These are phyloP conservation scores for Cordilura impudica DNA, from an alignment of 2,888 invertebrate genomes.

Conservation along the genomic window DNA sequence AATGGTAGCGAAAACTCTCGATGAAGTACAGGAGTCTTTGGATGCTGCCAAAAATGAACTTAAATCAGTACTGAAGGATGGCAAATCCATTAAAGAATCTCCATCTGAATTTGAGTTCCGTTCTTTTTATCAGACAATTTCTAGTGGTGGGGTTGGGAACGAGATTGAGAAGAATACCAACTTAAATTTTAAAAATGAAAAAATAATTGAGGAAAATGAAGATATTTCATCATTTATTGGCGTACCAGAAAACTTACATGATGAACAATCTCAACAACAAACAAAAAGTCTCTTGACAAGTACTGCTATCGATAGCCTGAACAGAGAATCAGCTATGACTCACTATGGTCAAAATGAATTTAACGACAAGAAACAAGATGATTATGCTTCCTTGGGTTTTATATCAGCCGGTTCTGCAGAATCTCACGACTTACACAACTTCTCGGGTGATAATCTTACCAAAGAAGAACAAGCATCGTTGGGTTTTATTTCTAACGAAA, in stretches of 20 bases:
- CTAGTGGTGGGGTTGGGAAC: neutral
- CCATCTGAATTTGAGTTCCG: constrained; percentile 87
- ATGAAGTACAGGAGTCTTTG: constrained; percentile 85
- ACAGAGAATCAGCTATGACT: constrained; percentile 69
- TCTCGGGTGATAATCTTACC: constrained; percentile 69
- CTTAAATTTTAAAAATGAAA: neutral
- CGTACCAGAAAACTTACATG: constrained; percentile 67
- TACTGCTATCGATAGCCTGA: constrained; percentile 67
- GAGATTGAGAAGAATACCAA: neutral
- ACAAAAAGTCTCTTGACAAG: constrained; percentile 64
- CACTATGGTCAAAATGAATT: constrained; percentile 67
- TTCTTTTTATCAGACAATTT: constrained; percentile 78
- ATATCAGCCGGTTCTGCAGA: constrained; percentile 72
- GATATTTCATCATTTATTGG: constrained; percentile 74
- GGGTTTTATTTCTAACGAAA: constrained; percentile 74
- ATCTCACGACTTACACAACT: constrained; percentile 67
- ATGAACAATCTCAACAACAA: neutral
- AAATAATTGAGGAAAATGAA: constrained; percentile 54
- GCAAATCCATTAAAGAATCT: constrained; percentile 84
- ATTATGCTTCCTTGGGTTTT: constrained; percentile 71
- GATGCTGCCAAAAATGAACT: constrained; percentile 85
- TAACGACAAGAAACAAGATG: constrained; percentile 61
- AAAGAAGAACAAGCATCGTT: constrained; percentile 72
- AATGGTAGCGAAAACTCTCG: constrained; percentile 82
- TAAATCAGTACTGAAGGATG: constrained; percentile 81